Base-by-base conservation (phyloP, 1,140 invertebrate species). In the Sinella curviseta region DNA sequence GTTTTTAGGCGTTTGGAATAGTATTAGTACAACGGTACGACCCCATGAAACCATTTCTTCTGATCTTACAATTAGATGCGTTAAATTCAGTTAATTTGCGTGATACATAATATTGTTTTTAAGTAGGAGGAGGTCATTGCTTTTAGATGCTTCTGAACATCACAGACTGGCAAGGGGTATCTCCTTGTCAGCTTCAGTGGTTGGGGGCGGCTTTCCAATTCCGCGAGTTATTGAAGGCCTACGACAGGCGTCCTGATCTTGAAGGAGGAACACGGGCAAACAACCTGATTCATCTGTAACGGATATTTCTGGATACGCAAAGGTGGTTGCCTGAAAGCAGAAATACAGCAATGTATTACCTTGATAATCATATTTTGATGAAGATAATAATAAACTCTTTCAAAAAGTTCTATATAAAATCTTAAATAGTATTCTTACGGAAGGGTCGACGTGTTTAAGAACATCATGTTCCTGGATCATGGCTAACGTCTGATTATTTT, bases 271-370 rank as follows among this genome's bases (percentile, higher is more conserved):
- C 55, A 80, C 84, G 77, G 60, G 85, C 80, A 77, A 94, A 90
- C 48, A 94, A 86, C 94, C 93, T 39, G 93, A 88, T 78, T 94
- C 94, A 86, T 97, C 95, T 0, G 95, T 97, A 2, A 97, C 90
- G 83, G 94, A 95, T 81, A 97, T 97, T 87, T 96, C 94, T 0
- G 95, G 95, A 84, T 87, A 87, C 35, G 82, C 85, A 33, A 82
- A 76, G 79, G 78, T 73, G 35, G 78, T 57, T 33, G 3, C 2
- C 83, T 83, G 78, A 28, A 57, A 77, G n/a, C 39, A 39, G 76
- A 78, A n/a, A 74, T 20, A 78, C 65, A 75, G 34, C 14, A 12
- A 30, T 67, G 30, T n/a, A 48, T 48, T 48, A 48, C 17, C 4
- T 8, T 48, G 17, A 48, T 48, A 48, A 48, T 20, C 82, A 79